Evolutionary conservation across 2,888 invertebrate genomes (phyloP), one percentile per base, ranked within the genome.

Genomic region (Helobdella robusta): DNA sequence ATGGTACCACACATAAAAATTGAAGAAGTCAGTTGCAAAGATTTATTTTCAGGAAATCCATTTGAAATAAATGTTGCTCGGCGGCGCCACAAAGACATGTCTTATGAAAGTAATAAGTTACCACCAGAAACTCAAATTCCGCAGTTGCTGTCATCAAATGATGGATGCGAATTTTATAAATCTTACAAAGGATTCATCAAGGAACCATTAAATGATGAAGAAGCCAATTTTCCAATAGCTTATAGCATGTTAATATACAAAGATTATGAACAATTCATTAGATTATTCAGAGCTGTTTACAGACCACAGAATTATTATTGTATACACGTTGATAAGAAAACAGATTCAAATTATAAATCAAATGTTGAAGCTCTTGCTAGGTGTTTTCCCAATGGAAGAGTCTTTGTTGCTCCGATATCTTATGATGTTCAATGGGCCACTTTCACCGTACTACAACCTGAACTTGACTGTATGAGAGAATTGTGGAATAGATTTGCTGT

Each of bases 231-330:
- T 59, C 68, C 68, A 6, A 25, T 70, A 32, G 68, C 70, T 3
- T 70, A 54, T 54, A 67, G 67, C 35, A 65, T 70, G 23, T 32
- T 70, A 11, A 59, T 70, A 48, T 69, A 58, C 64, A 64, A 68
- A 48, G 67, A 69, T 30, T 50, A 66, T 4, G 63, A 65, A 34
- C 69, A 65, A 48, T 58, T 70, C 35, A 69, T 68, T 40, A 34
- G 67, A 23, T 56, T 70, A 18, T 64, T 70, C 2, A 52, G 69
- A 18, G 68, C 67, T 25, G 66, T 70, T 30, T 70, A 70, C 60
- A 52, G 68, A 18, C 68, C 70, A 23, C 70, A 70, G 48, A 70
- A 70, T 54, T 68, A 50, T 54, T 70, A 70, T 64, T 70, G 70
- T 50, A 46, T 70, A 20, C 70, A 70, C 59, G 68, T 68, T 1